Evolutionary conservation across 2,888 invertebrate genomes (phyloP).

Genomic region (Urechis unicinctus): DNA sequence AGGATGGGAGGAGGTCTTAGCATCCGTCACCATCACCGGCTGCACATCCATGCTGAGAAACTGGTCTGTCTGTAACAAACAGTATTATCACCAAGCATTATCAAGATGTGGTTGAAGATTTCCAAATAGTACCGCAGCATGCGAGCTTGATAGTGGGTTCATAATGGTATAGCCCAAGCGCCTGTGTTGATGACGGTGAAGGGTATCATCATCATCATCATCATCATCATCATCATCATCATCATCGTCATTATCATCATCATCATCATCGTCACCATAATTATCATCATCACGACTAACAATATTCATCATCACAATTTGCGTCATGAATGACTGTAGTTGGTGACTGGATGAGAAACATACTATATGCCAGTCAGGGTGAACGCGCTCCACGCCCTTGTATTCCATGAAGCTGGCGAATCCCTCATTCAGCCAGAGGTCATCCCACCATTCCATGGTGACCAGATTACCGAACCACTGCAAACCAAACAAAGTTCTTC

Average conservation of each 20-base stretch:
- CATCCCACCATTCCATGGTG: conserved; percentile 18
- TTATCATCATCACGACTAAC: too few relatives aligned
- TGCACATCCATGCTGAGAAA: conserved; percentile 71
- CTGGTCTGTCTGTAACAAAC: conserved; percentile 61
- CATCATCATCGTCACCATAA: conserved; percentile 5
- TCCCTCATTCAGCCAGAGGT: conserved; percentile 17
- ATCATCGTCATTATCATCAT: conserved; percentile 7
- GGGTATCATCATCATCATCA: conserved; percentile 2
- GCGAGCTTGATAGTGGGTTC: too few relatives aligned
- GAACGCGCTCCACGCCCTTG: conserved; percentile 7
- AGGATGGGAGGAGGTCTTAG: conserved; percentile 78
- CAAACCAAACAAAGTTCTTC: neutral
- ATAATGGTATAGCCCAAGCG: too few relatives aligned
- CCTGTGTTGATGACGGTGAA: neutral
- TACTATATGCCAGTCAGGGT: conserved; percentile 14
- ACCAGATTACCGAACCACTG: conserved; percentile 20
- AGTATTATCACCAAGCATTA: too few relatives aligned
- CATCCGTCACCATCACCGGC: conserved; percentile 67
- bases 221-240: conserved; percentile 9
- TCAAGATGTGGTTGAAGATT: neutral
- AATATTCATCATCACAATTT: neutral
- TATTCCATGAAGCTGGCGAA: conserved; percentile 16
- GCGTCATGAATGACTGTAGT: too few relatives aligned
- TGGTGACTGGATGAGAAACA: neutral
- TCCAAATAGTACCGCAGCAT: neutral